Evolutionary conservation across 2,113 vertebrate genomes (phyloP).

Genomic region (Vulpes vulpes): DNA sequence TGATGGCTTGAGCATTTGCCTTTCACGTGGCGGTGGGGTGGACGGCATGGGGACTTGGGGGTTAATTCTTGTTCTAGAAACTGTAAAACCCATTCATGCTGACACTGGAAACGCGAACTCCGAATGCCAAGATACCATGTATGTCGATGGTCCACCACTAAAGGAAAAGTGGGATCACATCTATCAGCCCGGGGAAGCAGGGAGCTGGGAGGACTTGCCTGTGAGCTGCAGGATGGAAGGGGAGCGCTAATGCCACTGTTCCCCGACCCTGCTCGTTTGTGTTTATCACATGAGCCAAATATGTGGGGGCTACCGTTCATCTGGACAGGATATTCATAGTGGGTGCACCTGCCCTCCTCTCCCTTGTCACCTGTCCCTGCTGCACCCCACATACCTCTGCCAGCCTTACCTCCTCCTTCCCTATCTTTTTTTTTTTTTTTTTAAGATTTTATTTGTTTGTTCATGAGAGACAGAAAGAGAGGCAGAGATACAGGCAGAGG

Average conservation of each 20-base stretch:
- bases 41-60: not conserved
- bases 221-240: not conserved
- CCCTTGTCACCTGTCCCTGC: too few species aligned
- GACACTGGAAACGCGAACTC: not conserved
- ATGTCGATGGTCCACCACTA: accelerated
- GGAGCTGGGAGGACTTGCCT: too few species aligned
- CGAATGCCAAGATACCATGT: accelerated
- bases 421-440: too few species aligned
- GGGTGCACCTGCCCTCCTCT: too few species aligned
- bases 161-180: accelerated
- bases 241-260: not conserved
- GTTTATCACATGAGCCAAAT: not conserved
- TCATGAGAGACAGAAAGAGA: too few species aligned
- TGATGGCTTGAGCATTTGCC: not conserved
- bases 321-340: not conserved
- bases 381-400: too few species aligned
- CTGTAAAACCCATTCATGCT: not conserved
- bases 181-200: not conserved
- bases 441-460: too few species aligned
- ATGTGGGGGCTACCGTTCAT: not conserved
- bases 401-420: too few species aligned
- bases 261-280: too few species aligned
- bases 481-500: too few species aligned
- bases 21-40: not conserved
- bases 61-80: not conserved